Conservation (phyloP, 64 coral and sea anemone species). For the Actinia tenebrosa region DNA sequence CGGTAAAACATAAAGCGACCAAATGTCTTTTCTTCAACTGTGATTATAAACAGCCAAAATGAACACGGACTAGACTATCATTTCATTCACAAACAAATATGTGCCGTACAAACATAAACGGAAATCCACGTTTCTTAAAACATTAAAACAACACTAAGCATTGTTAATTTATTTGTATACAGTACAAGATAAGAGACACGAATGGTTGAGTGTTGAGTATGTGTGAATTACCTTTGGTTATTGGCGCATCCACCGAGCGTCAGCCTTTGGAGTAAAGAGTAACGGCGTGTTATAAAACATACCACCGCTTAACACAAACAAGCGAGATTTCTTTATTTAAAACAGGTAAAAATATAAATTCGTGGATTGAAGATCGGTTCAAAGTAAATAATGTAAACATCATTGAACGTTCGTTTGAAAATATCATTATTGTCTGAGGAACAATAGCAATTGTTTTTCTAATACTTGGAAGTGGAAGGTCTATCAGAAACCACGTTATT, state of each 20-base stretch:
- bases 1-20: not conserved
- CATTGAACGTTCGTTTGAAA: not conserved
- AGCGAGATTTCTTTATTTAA: not conserved
- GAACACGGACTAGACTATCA: not conserved
- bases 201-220: not conserved
- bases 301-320: no score
- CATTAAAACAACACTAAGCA: not conserved
- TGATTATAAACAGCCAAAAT: not conserved
- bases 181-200: not conserved
- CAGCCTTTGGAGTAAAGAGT: not conserved
- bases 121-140: constrained; percentile 4
- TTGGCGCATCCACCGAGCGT: not conserved
- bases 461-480: not conserved
- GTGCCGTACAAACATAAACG: not conserved
- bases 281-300: not conserved
- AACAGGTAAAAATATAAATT: not conserved
- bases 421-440: not conserved
- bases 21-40: not conserved
- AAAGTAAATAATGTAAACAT: not conserved
- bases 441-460: constrained; percentile 27
- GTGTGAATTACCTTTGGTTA: not conserved
- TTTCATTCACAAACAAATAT: not conserved
- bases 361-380: not conserved
- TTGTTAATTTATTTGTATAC: constrained; percentile 9
- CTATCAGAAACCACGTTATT: constrained; percentile 12